Percentiles rank a stretch among this genome's conserved stretches.
Conservation (phyloP, 2,888 invertebrate genomes). For the Crepidodera aurea region DNA sequence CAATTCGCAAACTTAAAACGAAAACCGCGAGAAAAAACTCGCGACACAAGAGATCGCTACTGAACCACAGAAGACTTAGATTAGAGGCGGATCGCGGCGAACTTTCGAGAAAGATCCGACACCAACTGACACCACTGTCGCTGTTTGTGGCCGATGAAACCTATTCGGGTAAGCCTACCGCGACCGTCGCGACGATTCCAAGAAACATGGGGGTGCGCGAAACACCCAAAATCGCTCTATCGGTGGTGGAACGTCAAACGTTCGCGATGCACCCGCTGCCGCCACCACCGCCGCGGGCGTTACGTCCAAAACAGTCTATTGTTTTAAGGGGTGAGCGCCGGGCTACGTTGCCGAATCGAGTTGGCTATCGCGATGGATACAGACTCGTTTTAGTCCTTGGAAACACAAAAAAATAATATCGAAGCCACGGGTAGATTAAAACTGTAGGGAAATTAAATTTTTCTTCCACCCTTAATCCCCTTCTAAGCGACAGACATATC, state of each 20-base stretch:
- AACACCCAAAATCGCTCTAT: conserved; percentile 15
- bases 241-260: conserved; percentile 10
- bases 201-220: conserved; percentile 24
- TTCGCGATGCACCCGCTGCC: conserved; percentile 3
- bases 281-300: conserved; percentile 2
- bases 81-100: background rate
- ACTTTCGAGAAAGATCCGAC: conserved; percentile 18
- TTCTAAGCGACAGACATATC: no score
- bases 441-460: no score
- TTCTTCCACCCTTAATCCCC: no score
- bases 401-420: no score
- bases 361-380: no score
- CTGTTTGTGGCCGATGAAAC: conserved; percentile 20
- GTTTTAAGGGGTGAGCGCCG: conserved; percentile 24
- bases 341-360: conserved; percentile 11
- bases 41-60: conserved; percentile 5
- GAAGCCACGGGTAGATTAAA: no score
- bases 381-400: no score
- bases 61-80: conserved; percentile 2
- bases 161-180: conserved; percentile 25
- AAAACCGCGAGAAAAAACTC: conserved; percentile 1
- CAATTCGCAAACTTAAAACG: conserved; percentile 12
- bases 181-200: conserved; percentile 26
- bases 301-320: conserved; percentile 24
- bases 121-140: conserved; percentile 33